A percentile compares a stretch with the other conserved stretches of the same genome.
Evolutionary conservation across 1,140 invertebrate species (phyloP).

Genomic region (Octopus bimaculoides): DNA sequence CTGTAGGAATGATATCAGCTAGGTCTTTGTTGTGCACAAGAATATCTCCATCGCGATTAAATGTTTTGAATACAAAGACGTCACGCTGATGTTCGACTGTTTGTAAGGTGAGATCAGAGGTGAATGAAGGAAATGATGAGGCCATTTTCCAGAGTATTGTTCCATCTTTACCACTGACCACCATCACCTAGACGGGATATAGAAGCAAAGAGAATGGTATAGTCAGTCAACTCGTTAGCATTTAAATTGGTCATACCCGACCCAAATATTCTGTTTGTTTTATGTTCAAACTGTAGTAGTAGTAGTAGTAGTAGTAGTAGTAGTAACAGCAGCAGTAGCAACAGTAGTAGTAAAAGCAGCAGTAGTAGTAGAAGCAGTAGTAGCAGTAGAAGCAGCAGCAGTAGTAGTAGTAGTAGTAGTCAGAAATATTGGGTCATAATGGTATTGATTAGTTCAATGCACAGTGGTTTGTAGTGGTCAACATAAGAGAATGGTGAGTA

Average conservation of each 20-base stretch:
- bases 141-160: slow-evolving; percentile 27
- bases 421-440: background rate
- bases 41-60: slow-evolving; percentile 22
- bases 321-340: too few relatives aligned
- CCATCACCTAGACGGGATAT: slow-evolving; percentile 22
- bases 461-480: background rate
- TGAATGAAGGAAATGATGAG: slow-evolving; percentile 25
- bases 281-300: too few relatives aligned
- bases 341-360: too few relatives aligned
- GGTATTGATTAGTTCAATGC: background rate
- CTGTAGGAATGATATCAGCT: too few relatives aligned
- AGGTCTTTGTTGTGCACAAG: background rate
- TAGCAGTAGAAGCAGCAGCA: too few relatives aligned
- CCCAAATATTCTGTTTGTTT: too few relatives aligned
- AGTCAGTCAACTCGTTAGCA: too few relatives aligned
- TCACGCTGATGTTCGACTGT: slow-evolving; percentile 29
- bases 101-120: slow-evolving; percentile 33
- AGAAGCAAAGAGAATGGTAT: too few relatives aligned
- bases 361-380: too few relatives aligned
- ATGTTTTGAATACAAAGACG: slow-evolving; percentile 29
- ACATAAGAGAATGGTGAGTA: too few relatives aligned
- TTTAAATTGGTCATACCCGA: too few relatives aligned
- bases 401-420: background rate
- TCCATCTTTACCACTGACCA: slow-evolving; percentile 36
- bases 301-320: too few relatives aligned